Evolutionary conservation across 1,140 invertebrate species (phyloP).

Genomic region (Macrocentrus cingulum): DNA sequence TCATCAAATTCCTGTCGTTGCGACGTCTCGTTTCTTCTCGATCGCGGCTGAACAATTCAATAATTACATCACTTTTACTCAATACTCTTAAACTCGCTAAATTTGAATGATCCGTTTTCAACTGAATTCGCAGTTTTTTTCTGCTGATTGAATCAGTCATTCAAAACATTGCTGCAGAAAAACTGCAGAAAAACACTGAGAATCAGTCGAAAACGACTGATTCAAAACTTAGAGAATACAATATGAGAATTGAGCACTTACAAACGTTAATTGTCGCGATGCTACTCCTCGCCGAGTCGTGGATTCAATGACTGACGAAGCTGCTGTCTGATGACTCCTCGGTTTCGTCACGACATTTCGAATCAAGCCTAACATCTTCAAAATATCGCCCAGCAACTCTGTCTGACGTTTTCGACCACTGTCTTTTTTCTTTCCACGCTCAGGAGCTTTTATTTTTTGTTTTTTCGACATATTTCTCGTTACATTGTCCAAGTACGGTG

Average conservation of each 20-base stretch:
- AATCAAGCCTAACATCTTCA: slow-evolving; percentile 29
- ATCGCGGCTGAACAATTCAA: slow-evolving; percentile 19
- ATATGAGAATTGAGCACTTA: too few relatives aligned
- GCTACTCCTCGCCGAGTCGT: too few relatives aligned
- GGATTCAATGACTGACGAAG: background rate
- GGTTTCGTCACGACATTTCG: slow-evolving; percentile 14
- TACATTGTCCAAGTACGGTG: slow-evolving; percentile 40
- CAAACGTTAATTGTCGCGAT: too few relatives aligned
- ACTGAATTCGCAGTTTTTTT: too few relatives aligned
- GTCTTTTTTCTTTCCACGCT: background rate
- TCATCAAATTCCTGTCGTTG: slow-evolving; percentile 32
- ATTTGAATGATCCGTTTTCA: too few relatives aligned
- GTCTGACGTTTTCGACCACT: slow-evolving; percentile 22
- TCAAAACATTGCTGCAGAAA: too few relatives aligned
- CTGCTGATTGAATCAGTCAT: too few relatives aligned
- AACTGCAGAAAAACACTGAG: too few relatives aligned
- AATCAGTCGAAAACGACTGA: too few relatives aligned
- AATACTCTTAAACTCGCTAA: too few relatives aligned
- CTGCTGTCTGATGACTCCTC: slow-evolving; percentile 3
- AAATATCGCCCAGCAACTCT: slow-evolving; percentile 22
- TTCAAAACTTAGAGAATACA: too few relatives aligned
- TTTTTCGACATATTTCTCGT: slow-evolving; percentile 12
- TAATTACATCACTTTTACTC: too few relatives aligned
- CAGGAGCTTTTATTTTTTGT: slow-evolving; percentile 13
- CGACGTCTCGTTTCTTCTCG: slow-evolving; percentile 37